phyloP scores from a whole-genome alignment of 2,888 invertebrate species.

The Fragum whitleyi region DNA sequence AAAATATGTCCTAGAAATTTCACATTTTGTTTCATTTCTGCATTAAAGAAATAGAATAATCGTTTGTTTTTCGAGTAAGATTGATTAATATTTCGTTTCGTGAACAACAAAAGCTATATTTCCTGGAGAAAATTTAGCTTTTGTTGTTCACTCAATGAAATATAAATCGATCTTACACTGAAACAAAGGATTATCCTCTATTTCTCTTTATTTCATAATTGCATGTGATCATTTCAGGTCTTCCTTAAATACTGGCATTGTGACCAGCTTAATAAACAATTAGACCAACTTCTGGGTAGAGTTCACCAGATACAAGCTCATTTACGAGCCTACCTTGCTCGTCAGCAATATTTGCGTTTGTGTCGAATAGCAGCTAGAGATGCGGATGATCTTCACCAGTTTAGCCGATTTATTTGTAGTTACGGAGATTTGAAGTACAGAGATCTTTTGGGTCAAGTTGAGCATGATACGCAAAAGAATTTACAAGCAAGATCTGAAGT shows the following conservation, averaged over 20 bases:
- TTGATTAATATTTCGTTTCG: too few species aligned
- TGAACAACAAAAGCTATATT: too few species aligned
- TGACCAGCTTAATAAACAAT: constrained; percentile 74
- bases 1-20: too few species aligned
- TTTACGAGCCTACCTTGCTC: constrained; percentile 71
- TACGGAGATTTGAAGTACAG: constrained; percentile 50
- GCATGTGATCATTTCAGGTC: too few species aligned
- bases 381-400: constrained; percentile 45
- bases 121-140: too few species aligned
- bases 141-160: too few species aligned
- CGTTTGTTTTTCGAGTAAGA: too few species aligned
- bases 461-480: constrained; percentile 50
- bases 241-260: constrained; percentile 81
- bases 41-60: too few species aligned
- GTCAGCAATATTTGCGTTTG: constrained; percentile 45
- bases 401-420: constrained; percentile 44
- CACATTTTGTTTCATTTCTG: too few species aligned
- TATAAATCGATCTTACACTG: too few species aligned
- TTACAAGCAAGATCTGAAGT: background rate
- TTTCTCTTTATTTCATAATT: too few species aligned
- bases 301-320: constrained; percentile 73
- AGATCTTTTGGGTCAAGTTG: constrained; percentile 50
- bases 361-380: constrained; percentile 35
- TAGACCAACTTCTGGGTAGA: constrained; percentile 63
- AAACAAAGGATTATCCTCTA: too few species aligned